These are phyloP conservation scores for Sminthurides aquaticus DNA, from an alignment of 2,888 invertebrate genomes.

Conservation along the genomic window DNA sequence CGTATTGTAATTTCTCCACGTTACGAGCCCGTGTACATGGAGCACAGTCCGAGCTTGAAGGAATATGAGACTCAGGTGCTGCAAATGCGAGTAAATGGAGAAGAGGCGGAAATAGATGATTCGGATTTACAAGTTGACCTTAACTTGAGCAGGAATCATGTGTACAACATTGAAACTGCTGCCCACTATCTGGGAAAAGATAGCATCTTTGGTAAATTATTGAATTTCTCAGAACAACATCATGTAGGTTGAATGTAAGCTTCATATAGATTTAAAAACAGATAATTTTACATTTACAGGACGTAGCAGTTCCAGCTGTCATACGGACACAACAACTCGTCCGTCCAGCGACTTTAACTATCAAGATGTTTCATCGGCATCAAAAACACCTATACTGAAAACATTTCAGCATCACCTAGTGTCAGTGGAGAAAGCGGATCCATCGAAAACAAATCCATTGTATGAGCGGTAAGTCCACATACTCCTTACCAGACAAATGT, in stretches of 20 bases:
- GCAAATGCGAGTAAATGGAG: slow-evolving; percentile 84
- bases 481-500: too few species aligned
- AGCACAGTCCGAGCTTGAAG: slow-evolving; percentile 65
- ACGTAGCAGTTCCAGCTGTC: slow-evolving; percentile 37
- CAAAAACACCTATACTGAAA: slow-evolving; percentile 41
- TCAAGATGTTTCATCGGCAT: slow-evolving; percentile 31
- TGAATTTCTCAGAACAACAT: too few species aligned
- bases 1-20: slow-evolving; percentile 66
- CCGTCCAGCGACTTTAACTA: slow-evolving; percentile 33
- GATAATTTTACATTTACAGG: too few species aligned
- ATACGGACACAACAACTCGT: slow-evolving; percentile 30
- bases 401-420: slow-evolving; percentile 40
- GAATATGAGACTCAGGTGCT: slow-evolving; percentile 92
- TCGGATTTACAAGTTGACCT: slow-evolving; percentile 72
- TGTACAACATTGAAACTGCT: slow-evolving; percentile 37
- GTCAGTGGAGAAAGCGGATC: slow-evolving; percentile 34
- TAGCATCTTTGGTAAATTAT: slow-evolving; percentile 29
- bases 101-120: slow-evolving; percentile 67
- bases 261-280: too few species aligned
- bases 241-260: too few species aligned
- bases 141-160: slow-evolving; percentile 50
- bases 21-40: slow-evolving; percentile 64
- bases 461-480: slow-evolving; percentile 56
- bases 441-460: slow-evolving; percentile 54
- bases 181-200: slow-evolving; percentile 32